These are phyloP conservation scores for Threskiornis aethiopicus DNA, from an alignment of 2,797 vertebrate species.

Conservation along the genomic window DNA sequence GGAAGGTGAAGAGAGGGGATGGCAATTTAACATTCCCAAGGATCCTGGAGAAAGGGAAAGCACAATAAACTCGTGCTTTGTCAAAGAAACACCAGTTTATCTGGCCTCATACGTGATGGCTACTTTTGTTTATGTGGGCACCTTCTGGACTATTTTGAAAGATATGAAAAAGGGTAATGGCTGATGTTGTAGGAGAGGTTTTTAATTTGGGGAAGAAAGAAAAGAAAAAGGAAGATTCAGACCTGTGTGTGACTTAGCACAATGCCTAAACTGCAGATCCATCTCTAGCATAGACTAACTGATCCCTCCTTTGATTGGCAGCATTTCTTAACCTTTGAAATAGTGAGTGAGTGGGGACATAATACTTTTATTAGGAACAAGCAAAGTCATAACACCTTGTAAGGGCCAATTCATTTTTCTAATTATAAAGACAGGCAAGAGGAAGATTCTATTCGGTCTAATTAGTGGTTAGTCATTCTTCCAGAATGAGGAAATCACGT, in stretches of 20 bases:
- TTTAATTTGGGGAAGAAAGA: not conserved
- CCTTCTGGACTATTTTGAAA: not conserved
- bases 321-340: not conserved
- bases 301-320: not conserved
- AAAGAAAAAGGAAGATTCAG: not conserved
- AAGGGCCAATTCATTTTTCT: not conserved
- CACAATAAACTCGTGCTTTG: not conserved
- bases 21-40: not conserved
- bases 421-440: not conserved
- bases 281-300: not conserved
- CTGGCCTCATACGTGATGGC: not conserved
- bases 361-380: not conserved
- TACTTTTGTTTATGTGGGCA: not conserved
- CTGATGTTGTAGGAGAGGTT: not conserved
- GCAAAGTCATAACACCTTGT: not conserved
- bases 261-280: not conserved
- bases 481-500: not conserved
- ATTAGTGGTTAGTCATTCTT: not conserved
- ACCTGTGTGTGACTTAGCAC: not conserved
- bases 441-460: not conserved
- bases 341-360: not conserved
- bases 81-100: not conserved
- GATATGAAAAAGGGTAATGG: not conserved
- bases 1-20: not conserved
- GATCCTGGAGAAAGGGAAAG: not conserved